These are phyloP conservation scores for Orbicella faveolata DNA, from an alignment of 64 coral and sea anemone genomes.

Conservation along the genomic window DNA sequence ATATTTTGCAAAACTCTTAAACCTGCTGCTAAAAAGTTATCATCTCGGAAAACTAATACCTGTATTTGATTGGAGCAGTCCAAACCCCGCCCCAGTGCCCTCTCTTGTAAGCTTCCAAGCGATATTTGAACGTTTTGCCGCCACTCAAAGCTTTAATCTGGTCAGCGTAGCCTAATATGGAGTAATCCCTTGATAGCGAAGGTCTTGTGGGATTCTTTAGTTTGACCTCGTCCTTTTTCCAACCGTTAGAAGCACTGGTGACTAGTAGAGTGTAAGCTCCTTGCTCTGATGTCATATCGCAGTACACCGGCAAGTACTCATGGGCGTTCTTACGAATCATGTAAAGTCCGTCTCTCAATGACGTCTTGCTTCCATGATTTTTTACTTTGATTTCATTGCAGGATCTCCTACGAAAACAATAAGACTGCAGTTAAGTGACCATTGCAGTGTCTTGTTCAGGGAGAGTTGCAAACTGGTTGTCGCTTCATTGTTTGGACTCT, in stretches of 20 bases:
- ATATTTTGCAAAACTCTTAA: too few relatives aligned
- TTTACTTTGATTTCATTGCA: conserved; percentile 45
- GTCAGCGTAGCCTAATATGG: conserved; percentile 52
- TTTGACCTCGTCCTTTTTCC: conserved; percentile 35
- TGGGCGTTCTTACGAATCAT: conserved; percentile 26
- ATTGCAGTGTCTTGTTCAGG: too few relatives aligned
- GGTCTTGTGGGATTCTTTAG: conserved; percentile 35
- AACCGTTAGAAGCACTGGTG: conserved; percentile 3
- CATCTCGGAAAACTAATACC: not conserved
- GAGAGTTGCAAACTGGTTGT: too few relatives aligned
- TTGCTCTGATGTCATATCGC: conserved; percentile 45
- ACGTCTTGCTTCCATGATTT: not conserved
- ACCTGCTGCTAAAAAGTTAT: too few relatives aligned
- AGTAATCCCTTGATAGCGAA: conserved; percentile 46
- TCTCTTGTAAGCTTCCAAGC: conserved; percentile 48
- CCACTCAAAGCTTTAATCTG: conserved; percentile 50
- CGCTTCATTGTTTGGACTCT: too few relatives aligned
- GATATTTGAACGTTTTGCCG: conserved; percentile 49
- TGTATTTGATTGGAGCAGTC: conserved; percentile 50
- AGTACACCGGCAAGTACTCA: conserved; percentile 55
- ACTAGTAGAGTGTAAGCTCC: conserved; percentile 60
- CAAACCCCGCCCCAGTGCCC: conserved; percentile 68
- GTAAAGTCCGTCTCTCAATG: conserved; percentile 26
- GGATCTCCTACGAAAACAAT: conserved; percentile 38
- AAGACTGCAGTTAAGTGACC: not conserved